Base-by-base conservation (phyloP, 2,797 vertebrate species). In the Nyctibius grandis region DNA sequence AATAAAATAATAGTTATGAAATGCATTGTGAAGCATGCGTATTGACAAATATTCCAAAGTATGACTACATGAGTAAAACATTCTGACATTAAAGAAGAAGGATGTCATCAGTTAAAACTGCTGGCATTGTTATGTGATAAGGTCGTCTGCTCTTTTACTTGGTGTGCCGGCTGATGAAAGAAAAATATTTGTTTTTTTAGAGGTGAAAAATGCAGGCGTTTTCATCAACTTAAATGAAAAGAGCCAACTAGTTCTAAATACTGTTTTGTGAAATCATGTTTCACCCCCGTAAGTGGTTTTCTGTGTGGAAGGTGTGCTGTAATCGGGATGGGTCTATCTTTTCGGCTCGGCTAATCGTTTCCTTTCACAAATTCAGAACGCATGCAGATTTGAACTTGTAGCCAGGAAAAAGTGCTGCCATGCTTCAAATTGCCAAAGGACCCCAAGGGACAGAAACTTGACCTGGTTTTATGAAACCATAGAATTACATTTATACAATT, bases 381-480 rank as follows among this genome's bases (percentile, higher is more conserved):
- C 86, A 94, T 96, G 96, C 88, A 97, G 94, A 97, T 97, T 97
- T 97, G 96, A 98, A 98, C 97, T 97, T 97, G 95, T 95, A 97
- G 96, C 96, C 96, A 96, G 94, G 67, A 97, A 96, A 94, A 94
- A 97, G 93, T 85, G 95, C 96, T 98, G 92, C 97, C 95, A 96
- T 97, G 97, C 97, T 97, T 98, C 96, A 98, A 96, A 97, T 97
- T 97, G 97, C 96, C 96, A 91, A 92, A 96, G 95, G 94, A 98
- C 90, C 97, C 97, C 97, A 69, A 97, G 98, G 97, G 98, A 98
- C 89, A 97, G 97, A 98, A 98, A 98, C 97, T 97, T 98, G 98
- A 98, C 98, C 97, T 98, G 98, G 97, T 98, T 98, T 98, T 98
- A 98, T 98, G 98, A 98, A 98, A 98, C 97, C 97, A 97, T 97